Base-by-base conservation (phyloP, 2,797 vertebrate species). In the Eidolon dupreanum region DNA sequence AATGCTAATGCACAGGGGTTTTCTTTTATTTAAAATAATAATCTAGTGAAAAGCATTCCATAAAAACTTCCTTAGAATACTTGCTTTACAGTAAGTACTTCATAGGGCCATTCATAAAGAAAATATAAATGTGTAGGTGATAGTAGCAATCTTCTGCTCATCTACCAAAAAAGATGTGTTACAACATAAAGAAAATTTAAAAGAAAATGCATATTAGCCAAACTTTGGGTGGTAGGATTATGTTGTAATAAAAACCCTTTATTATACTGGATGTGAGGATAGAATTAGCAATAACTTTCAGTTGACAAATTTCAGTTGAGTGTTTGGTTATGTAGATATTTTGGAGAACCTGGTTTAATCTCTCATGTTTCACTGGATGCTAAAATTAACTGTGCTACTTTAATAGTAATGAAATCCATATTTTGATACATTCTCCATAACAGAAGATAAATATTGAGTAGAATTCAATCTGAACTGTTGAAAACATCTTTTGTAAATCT, bases 231-330 rank as follows among this genome's bases (percentile, higher is more conserved):
- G 28, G 31, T 57, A 73, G 28, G n/a, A 57, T 74, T 93, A 31
- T 49, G 51, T 63, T 94, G 22, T 65, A 95, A 19, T 95, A 82
- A 95, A 90, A 71, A 17, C 53, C 8, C 59, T 83, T 53, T 79
- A 78, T 85, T 94, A 70, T 3, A 31, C 20, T 53, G 31, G 36
- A 59, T 71, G 4, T 93, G 63, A 22, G 8, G 19, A 73, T 88
- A 70, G 82, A 94, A 88, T 94, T 94, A 86, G 49, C 43, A 95
- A 33, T 81, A 89, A 74, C 8, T 91, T 93, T 78, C 59, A 78
- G 43, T 11, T 68, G 17, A 68, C 63, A 82, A 81, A 74, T 81
- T 61, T 41, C 59, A 38, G 75, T 15, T 66, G 43, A 85, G 13
- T 38, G 26, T 85, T 92, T 92, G 61, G 15, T 51, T 94, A 87